Evolutionary conservation across 2,113 vertebrate species (phyloP).

Genomic region (Gopherus flavomarginatus): DNA sequence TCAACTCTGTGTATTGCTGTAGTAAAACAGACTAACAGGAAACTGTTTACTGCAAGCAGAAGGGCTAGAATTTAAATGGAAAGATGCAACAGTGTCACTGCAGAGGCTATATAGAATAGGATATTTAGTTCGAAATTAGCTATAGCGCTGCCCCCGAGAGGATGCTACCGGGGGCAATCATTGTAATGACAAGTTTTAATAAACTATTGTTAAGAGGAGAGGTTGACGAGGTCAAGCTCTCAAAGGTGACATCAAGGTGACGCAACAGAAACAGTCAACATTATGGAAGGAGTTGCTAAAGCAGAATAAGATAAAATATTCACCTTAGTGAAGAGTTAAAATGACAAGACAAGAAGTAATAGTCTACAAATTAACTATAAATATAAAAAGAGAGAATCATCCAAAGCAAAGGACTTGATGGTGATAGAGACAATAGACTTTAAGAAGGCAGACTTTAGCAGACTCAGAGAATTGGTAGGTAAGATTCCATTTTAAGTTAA

Average conservation of each 20-base stretch:
- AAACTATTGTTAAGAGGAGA: constrained; percentile 28
- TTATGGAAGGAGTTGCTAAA: constrained; percentile 45
- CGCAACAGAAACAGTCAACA: background rate
- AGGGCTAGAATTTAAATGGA: background rate
- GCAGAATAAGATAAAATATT: constrained; percentile 43
- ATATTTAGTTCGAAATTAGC: background rate
- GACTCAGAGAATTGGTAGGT: background rate
- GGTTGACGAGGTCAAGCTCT: background rate
- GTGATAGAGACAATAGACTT: background rate
- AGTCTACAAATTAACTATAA: background rate
- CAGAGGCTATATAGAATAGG: background rate
- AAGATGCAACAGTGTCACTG: background rate
- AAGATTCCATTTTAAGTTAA: too few relatives aligned
- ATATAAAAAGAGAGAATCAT: background rate
- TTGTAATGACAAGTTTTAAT: constrained; percentile 16
- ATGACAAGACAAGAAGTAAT: background rate
- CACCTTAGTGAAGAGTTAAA: constrained; percentile 32
- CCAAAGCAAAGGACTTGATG: background rate
- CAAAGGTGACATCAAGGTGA: constrained; percentile 50
- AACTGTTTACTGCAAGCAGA: background rate
- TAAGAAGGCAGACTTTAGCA: background rate
- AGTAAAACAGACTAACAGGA: background rate
- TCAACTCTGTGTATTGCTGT: background rate
- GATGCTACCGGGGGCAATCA: background rate
- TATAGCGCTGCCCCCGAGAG: background rate